Conservation (phyloP, 1,140 invertebrate species). For the Platyscapa corneri region DNA sequence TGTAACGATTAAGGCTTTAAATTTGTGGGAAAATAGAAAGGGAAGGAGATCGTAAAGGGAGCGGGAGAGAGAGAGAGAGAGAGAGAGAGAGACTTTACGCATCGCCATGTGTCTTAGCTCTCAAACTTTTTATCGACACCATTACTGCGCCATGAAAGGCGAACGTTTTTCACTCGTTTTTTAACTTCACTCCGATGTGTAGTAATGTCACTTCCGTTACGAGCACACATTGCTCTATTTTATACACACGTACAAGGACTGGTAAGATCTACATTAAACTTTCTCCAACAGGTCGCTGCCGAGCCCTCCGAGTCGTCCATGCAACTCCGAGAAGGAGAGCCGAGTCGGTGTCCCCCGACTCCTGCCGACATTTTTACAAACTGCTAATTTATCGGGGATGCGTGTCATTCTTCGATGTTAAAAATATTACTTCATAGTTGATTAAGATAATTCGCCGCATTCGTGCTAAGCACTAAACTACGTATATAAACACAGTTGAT, state of each 20-base stretch:
- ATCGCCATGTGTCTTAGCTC: conserved; percentile 68
- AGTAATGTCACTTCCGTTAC: conserved; percentile 59
- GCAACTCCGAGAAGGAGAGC: neutral
- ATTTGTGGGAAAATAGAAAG: conserved; percentile 28
- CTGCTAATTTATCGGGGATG: neutral
- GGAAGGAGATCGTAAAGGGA: conserved; percentile 3
- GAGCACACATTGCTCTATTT: conserved; percentile 27
- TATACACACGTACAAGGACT: neutral
- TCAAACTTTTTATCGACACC: conserved; percentile 54
- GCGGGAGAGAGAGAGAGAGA: conserved; percentile 3
- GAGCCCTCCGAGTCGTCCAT: neutral
- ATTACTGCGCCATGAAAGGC: conserved; percentile 53
- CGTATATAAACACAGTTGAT: neutral
- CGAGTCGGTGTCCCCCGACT: neutral
- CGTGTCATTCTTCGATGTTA: neutral
- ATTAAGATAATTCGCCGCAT: neutral
- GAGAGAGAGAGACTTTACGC: conserved; percentile 31
- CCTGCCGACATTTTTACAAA: neutral
- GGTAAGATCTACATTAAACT: conserved; percentile 22
- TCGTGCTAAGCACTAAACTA: neutral
- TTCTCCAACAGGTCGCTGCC: conserved; percentile 12
- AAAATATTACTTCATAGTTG: neutral
- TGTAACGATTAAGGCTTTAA: neutral
- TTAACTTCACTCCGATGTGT: conserved; percentile 25
- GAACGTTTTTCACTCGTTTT: conserved; percentile 53